phyloP scores from a whole-genome alignment of 2,113 vertebrate genomes.

The Oxyruncus cristatus region DNA sequence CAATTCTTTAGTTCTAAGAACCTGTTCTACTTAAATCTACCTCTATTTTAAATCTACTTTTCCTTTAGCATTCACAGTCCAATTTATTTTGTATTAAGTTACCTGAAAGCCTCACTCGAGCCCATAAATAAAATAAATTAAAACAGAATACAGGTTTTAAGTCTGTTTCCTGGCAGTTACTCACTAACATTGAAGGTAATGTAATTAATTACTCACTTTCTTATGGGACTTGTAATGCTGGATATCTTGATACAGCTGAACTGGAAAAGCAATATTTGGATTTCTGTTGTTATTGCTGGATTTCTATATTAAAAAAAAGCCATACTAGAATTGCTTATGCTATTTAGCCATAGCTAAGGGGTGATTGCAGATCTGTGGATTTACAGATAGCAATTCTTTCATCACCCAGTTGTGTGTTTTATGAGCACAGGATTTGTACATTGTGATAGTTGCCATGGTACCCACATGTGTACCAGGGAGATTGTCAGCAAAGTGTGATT shows the following conservation, averaged over 20 bases:
- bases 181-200: not conserved
- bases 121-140: constrained; percentile 11
- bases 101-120: not conserved
- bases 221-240: not conserved
- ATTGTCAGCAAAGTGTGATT: constrained; percentile 4
- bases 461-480: constrained; percentile 16
- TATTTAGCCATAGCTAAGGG: not conserved
- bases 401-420: constrained; percentile 34
- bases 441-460: constrained; percentile 56
- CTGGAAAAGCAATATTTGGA: not conserved
- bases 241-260: not conserved
- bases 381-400: constrained; percentile 26
- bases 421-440: not conserved
- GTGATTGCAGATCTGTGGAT: constrained; percentile 28
- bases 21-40: not conserved
- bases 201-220: constrained; percentile 13
- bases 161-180: constrained; percentile 5
- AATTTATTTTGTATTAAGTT: not conserved
- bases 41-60: not conserved
- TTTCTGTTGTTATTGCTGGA: not conserved
- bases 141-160: constrained; percentile 18
- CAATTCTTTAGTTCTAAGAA: not conserved
- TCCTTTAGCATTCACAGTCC: not conserved
- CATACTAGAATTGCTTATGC: not conserved
- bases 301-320: not conserved